Conservation (phyloP, 2,113 vertebrate species). For the Centropus unirufus region DNA sequence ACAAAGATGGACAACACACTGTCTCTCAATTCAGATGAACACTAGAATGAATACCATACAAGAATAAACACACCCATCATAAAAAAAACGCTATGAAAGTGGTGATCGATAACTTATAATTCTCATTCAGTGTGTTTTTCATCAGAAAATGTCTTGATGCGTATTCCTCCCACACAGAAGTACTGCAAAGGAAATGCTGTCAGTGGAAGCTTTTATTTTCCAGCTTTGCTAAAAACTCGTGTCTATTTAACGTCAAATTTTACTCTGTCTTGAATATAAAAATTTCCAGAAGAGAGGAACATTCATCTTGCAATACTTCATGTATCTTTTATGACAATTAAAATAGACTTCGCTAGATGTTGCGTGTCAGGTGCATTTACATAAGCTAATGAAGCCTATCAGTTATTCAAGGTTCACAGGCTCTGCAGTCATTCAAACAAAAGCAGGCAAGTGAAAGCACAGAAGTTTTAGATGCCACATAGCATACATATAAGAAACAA, state of each 20-base stretch:
- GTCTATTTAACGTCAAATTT: constrained; percentile 39
- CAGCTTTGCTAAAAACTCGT: constrained; percentile 10
- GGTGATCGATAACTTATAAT: background rate
- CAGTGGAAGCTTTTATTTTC: constrained; percentile 48
- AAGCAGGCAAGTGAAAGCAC: background rate
- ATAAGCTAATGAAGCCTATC: background rate
- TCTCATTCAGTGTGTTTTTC: background rate
- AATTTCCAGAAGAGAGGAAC: background rate
- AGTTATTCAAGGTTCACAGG: background rate
- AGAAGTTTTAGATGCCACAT: accelerated
- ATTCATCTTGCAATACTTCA: constrained; percentile 1
- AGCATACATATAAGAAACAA: background rate
- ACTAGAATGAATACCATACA: background rate
- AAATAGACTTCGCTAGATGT: constrained; percentile 25
- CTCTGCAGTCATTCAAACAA: background rate
- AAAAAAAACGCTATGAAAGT: background rate
- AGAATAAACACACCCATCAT: background rate
- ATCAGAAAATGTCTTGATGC: constrained; percentile 10
- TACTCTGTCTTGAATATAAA: constrained; percentile 34
- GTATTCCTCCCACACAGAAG: constrained; percentile 41
- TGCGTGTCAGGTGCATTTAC: background rate
- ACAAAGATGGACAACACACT: background rate
- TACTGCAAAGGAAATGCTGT: constrained; percentile 44
- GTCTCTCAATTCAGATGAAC: background rate
- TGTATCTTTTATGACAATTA: constrained; percentile 40